Base-by-base conservation (phyloP, 2,888 invertebrate genomes). In the Ornithoptera priamus region DNA sequence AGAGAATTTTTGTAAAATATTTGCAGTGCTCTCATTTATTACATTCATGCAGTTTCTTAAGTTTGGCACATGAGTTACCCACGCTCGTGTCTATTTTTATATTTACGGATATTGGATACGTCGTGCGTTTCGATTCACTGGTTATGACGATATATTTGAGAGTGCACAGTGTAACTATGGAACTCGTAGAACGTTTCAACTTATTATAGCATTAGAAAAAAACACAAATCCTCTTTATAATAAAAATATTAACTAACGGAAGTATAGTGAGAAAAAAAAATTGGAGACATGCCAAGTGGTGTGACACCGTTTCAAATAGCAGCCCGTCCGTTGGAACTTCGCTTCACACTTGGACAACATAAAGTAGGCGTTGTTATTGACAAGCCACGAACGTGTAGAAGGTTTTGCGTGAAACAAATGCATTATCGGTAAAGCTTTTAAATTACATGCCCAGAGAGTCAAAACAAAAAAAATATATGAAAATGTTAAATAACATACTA, bases 271-370 rank as follows among this genome's bases (percentile, higher is more conserved):
- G 80, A 82, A 82, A 85, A 82, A 82, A 82, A 85, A 82, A 82
- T 83, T 87, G 90, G 90, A 88, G 76, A 74, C 64, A 67, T 75
- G 90, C 91, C 91, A 90, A 88, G 75, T 82, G 76, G 83, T 81
- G 81, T 81, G 81, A 80, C 84, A 80, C 80, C 84, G 85, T 90
- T 89, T 87, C 85, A 81, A 87, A 84, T 82, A 75, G 78, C 77
- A 75, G 70, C 74, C 75, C 78, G 75, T 80, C 76, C 81, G 78
- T 82, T 82, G 80, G 73, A 76, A 77, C 77, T 76, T 81, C 81
- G 78, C 79, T 77, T 81, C 77, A 74, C 77, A 73, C 75, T 76
- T 72, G 72, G 66, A 65, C 72, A 75, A 74, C 74, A 74, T 74
- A 71, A 75, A 75, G 71, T 72, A 72, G 65, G 56, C 70, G 69